Evolutionary conservation across 1,140 invertebrate genomes (phyloP), one percentile per base, ranked within the genome.

Genomic region (Brachionus rotundiformis): DNA sequence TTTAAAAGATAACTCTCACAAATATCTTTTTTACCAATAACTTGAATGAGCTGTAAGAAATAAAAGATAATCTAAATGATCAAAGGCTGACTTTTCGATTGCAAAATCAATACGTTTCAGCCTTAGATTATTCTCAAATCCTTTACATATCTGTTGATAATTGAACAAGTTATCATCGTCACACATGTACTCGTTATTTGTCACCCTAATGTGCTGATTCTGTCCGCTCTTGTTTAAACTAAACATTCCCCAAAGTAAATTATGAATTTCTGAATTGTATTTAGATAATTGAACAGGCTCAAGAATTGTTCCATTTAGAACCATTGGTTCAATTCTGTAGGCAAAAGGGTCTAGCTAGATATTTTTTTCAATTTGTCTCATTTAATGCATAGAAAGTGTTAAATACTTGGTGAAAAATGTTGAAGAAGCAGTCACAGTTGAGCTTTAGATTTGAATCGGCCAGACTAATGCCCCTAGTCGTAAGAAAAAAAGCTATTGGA

Each of bases 381-480:
- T n/a, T n/a, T n/a, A n/a, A n/a, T n/a, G n/a, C n/a, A n/a, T n/a
- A n/a, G n/a, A n/a, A n/a, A n/a, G n/a, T n/a, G n/a, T 25, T 8
- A 54, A 54, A 29, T 63, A 63, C 61, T 33, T 68, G 63, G 36
- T 68, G 63, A 36, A 68, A 68, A 16, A 68, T 68, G 33, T 68
- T 68, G 8, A 31, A 68, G 19, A 68, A 68, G 36, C 27, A 68
- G 16, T 68, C 63, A 68, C 63, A 68, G 19, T 68, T 68, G 13
- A 68, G 33, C 16, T 68, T 68, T 3, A 68, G 33, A 16, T 68
- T 36, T 1, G 16, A 11, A 36, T 68, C 63, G 1, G 33, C 33
- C 19, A 68, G 36, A n/a, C 33, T 68, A 36, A 33, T 16, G 4
- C 63, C 63, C 16, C 63, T 33, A 1, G 63, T 68, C 36, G 63